These are phyloP conservation scores for Agonum fuliginosum DNA, from an alignment of 2,888 invertebrate genomes.

Conservation along the genomic window DNA sequence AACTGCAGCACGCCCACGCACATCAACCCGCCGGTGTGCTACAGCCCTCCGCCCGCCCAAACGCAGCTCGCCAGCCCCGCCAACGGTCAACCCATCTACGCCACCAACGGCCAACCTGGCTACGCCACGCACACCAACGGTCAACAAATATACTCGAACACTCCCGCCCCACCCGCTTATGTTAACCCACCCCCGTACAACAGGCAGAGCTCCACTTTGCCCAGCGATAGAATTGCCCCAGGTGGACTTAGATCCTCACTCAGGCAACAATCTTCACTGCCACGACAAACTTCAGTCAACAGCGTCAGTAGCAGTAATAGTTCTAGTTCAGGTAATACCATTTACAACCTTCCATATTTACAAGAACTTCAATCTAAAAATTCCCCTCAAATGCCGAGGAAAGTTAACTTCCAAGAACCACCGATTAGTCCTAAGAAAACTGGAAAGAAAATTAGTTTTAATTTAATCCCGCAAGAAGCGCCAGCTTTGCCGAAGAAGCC, in stretches of 20 bases:
- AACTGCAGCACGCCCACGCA: slow-evolving; percentile 71
- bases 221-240: slow-evolving; percentile 68
- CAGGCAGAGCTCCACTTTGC: slow-evolving; percentile 67
- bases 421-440: slow-evolving; percentile 75
- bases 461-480: slow-evolving; percentile 74
- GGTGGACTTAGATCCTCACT: slow-evolving; percentile 69
- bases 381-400: slow-evolving; percentile 74
- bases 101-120: slow-evolving; percentile 46
- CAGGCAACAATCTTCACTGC: slow-evolving; percentile 70
- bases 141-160: slow-evolving; percentile 63
- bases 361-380: slow-evolving; percentile 77
- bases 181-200: slow-evolving; percentile 69
- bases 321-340: slow-evolving; percentile 69
- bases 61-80: slow-evolving; percentile 27
- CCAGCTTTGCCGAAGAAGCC: slow-evolving; percentile 82
- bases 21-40: slow-evolving; percentile 68
- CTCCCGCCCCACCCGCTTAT: slow-evolving; percentile 71
- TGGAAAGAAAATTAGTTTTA: slow-evolving; percentile 80
- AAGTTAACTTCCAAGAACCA: slow-evolving; percentile 80
- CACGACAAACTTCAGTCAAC: slow-evolving; percentile 76
- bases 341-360: slow-evolving; percentile 73
- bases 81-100: slow-evolving; percentile 48
- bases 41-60: slow-evolving; percentile 67
- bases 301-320: slow-evolving; percentile 75
- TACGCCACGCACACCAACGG: slow-evolving; percentile 62